Percentiles rank a stretch among this genome's conserved stretches.
phyloP scores from a whole-genome alignment of 1,140 invertebrate genomes.

The Ericerus pela region DNA sequence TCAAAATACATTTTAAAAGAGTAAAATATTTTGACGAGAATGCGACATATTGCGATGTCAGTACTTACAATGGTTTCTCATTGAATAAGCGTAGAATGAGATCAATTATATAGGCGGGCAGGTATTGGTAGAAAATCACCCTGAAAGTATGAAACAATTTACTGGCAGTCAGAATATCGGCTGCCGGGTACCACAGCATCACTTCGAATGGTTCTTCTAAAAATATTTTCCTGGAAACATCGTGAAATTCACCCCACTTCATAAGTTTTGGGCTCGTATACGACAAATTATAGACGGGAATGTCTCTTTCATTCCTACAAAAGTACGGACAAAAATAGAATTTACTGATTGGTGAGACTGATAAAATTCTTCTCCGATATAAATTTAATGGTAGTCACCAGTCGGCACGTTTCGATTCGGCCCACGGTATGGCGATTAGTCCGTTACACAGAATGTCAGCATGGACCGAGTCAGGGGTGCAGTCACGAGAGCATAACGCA shows the following conservation, averaged over 20 bases:
- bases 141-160: conserved; percentile 55
- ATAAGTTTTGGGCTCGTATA: conserved; percentile 45
- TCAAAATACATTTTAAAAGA: too few species aligned
- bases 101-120: conserved; percentile 77
- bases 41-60: too few species aligned
- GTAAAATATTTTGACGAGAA: too few species aligned
- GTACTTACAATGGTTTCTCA: conserved; percentile 70
- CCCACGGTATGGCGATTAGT: conserved; percentile 20
- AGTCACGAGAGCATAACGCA: too few species aligned
- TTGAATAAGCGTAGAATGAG: conserved; percentile 57
- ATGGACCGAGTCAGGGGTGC: too few species aligned
- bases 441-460: conserved; percentile 71
- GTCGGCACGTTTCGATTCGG: background rate
- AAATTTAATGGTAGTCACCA: too few species aligned
- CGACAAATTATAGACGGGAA: conserved; percentile 61
- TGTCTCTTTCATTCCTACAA: too few species aligned
- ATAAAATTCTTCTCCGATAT: too few species aligned
- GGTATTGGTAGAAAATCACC: conserved; percentile 63
- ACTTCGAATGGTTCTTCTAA: conserved; percentile 62
- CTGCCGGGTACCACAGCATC: conserved; percentile 67
- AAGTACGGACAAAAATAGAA: too few species aligned
- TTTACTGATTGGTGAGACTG: too few species aligned
- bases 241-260: conserved; percentile 67
- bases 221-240: conserved; percentile 47
- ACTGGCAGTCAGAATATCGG: conserved; percentile 52